These are phyloP conservation scores for Eremobia ochroleuca DNA, from an alignment of 2,888 invertebrate species.

Conservation along the genomic window DNA sequence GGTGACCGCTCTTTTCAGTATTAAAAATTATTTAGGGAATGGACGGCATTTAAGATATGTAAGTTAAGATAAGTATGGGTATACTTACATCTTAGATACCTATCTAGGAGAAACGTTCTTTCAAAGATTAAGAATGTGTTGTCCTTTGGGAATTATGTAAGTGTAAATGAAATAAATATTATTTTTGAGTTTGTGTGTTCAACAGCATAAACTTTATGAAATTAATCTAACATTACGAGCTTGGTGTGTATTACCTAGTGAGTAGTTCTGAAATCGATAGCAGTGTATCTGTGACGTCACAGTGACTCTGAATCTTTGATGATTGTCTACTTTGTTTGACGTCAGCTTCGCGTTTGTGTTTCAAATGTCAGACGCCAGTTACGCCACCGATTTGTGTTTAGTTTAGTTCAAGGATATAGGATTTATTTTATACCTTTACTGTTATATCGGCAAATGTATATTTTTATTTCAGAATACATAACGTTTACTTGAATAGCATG, in stretches of 20 bases:
- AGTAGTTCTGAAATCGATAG: conserved; percentile 12
- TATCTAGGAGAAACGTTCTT: neutral
- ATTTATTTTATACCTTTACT: neutral
- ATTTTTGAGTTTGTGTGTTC: neutral
- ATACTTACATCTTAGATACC: neutral
- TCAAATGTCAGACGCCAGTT: conserved; percentile 19
- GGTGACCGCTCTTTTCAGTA: neutral
- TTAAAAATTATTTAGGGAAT: neutral
- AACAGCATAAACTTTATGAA: neutral
- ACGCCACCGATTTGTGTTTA: conserved; percentile 6
- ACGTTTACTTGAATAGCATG: neutral
- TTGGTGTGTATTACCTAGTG: neutral
- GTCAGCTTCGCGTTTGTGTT: conserved; percentile 14
- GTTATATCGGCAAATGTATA: neutral
- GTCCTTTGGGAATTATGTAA: neutral
- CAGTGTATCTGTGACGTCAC: conserved; percentile 19
- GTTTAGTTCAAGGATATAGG: neutral
- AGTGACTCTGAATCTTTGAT: neutral
- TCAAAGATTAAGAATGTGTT: neutral
- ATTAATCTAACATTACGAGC: neutral
- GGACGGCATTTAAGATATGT: neutral
- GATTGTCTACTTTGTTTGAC: conserved; percentile 10
- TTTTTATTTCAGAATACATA: neutral
- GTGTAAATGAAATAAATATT: neutral
- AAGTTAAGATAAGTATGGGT: neutral